Conservation (phyloP, 2,888 invertebrate genomes). For the Priocnemis perturbator region DNA sequence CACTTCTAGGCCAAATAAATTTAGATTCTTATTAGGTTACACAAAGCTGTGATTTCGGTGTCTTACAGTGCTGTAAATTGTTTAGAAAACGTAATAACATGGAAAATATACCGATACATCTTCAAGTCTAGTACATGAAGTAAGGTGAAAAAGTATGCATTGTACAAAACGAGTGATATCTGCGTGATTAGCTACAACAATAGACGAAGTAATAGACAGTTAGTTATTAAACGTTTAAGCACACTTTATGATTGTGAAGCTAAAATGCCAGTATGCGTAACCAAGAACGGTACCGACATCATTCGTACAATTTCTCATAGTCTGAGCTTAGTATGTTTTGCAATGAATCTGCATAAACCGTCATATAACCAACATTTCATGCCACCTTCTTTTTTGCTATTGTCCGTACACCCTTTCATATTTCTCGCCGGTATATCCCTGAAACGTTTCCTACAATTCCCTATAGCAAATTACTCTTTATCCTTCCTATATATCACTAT, state of each 20-base stretch:
- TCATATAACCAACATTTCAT: too few relatives aligned
- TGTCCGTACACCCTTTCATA: conserved; percentile 1
- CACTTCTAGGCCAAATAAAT: conserved; percentile 47
- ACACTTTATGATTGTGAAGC: too few relatives aligned
- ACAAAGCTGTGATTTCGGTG: conserved; percentile 26
- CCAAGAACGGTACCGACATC: too few relatives aligned
- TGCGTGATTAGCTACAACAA: conserved; percentile 6
- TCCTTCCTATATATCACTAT: conserved; percentile 24
- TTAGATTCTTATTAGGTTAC: conserved; percentile 40
- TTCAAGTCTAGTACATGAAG: conserved; percentile 1
- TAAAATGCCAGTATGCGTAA: too few relatives aligned
- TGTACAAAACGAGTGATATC: conserved; percentile 6
- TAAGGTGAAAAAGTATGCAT: background rate
- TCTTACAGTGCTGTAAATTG: conserved; percentile 16
- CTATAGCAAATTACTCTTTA: conserved; percentile 16
- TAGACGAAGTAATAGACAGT: conserved; percentile 5
- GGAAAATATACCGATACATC: background rate
- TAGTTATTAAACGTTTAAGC: too few relatives aligned
- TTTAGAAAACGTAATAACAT: conserved; percentile 1
- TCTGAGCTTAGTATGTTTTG: too few relatives aligned
- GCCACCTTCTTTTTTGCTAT: background rate
- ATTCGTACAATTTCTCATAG: too few relatives aligned
- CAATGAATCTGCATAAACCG: too few relatives aligned
- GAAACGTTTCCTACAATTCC: conserved; percentile 6
- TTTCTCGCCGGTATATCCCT: conserved; percentile 46